phyloP scores from a whole-genome alignment of 30 jellyfish, hydroid and myxozoan species.

The Clytia hemisphaerica region DNA sequence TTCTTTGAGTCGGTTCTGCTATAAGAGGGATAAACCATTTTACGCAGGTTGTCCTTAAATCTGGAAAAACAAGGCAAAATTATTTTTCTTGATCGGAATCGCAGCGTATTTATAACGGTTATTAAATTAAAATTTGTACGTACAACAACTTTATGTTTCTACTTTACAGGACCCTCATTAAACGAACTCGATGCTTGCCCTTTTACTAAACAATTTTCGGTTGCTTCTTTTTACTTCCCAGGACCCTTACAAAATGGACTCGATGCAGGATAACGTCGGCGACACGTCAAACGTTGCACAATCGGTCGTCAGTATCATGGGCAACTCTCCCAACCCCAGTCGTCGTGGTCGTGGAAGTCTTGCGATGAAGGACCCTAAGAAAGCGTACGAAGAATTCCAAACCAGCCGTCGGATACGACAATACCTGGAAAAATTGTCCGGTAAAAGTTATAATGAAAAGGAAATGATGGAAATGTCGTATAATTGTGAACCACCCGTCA shows the following conservation, averaged over 20 bases:
- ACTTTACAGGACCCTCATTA: not conserved
- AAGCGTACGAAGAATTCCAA: slow-evolving; percentile 86
- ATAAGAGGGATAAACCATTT: too few relatives aligned
- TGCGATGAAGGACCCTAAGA: slow-evolving; percentile 73
- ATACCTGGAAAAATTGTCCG: slow-evolving; percentile 62
- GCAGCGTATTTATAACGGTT: too few relatives aligned
- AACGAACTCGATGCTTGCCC: not conserved
- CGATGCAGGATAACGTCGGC: slow-evolving; percentile 55
- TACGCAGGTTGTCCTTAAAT: too few relatives aligned
- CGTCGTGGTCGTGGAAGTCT: slow-evolving; percentile 61
- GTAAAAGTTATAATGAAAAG: slow-evolving; percentile 35
- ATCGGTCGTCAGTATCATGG: slow-evolving; percentile 95
- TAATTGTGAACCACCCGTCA: slow-evolving; percentile 85
- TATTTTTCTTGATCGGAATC: too few relatives aligned
- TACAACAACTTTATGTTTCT: not conserved
- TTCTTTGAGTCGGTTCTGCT: too few relatives aligned
- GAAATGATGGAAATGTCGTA: slow-evolving; percentile 66
- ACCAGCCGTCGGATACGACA: slow-evolving; percentile 75
- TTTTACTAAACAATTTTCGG: not conserved
- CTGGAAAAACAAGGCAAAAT: too few relatives aligned
- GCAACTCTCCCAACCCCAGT: slow-evolving; percentile 51
- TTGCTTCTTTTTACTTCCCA: not conserved
- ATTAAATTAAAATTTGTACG: too few relatives aligned
- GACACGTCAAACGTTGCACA: slow-evolving; percentile 87
- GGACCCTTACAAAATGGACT: slow-evolving; percentile 98